Percentiles rank a stretch among this genome's conserved stretches.
Evolutionary conservation across 1,140 invertebrate genomes (phyloP).

Genomic region (Neodiprion lecontei): DNA sequence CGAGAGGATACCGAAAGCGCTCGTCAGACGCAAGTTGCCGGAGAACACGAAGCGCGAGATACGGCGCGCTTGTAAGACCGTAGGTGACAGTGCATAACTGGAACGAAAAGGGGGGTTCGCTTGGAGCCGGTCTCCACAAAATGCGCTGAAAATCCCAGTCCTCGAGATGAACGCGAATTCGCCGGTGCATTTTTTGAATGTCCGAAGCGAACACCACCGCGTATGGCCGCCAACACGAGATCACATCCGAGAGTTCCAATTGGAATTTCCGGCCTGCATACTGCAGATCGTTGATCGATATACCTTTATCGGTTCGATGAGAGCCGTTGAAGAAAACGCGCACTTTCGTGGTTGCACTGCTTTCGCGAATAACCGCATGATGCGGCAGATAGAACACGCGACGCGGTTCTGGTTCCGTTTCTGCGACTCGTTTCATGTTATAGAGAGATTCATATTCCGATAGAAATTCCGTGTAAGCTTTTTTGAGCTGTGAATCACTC

Average conservation of each 20-base stretch:
- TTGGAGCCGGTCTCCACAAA: slow-evolving; percentile 32
- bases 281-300: slow-evolving; percentile 41
- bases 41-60: slow-evolving; percentile 38
- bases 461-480: slow-evolving; percentile 27
- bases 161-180: slow-evolving; percentile 39
- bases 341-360: slow-evolving; percentile 34
- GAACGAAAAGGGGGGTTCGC: slow-evolving; percentile 26
- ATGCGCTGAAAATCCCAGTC: slow-evolving; percentile 47
- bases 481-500: slow-evolving; percentile 21
- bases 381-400: slow-evolving; percentile 36
- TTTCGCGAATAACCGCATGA: slow-evolving; percentile 36
- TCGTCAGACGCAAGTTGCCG: slow-evolving; percentile 40
- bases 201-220: slow-evolving; percentile 46
- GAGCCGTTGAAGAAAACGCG: slow-evolving; percentile 44
- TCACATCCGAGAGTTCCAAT: slow-evolving; percentile 20
- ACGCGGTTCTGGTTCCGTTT: not conserved
- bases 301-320: slow-evolving; percentile 29
- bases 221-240: slow-evolving; percentile 38
- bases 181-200: slow-evolving; percentile 56
- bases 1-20: slow-evolving; percentile 31
- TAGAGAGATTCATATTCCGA: slow-evolving; percentile 36
- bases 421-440: slow-evolving; percentile 25
- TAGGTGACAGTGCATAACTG: slow-evolving; percentile 43
- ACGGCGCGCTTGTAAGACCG: slow-evolving; percentile 50
- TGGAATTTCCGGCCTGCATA: slow-evolving; percentile 28